Base-by-base conservation (phyloP, 2,797 vertebrate genomes). In the Muraenolepis orangiensis region DNA sequence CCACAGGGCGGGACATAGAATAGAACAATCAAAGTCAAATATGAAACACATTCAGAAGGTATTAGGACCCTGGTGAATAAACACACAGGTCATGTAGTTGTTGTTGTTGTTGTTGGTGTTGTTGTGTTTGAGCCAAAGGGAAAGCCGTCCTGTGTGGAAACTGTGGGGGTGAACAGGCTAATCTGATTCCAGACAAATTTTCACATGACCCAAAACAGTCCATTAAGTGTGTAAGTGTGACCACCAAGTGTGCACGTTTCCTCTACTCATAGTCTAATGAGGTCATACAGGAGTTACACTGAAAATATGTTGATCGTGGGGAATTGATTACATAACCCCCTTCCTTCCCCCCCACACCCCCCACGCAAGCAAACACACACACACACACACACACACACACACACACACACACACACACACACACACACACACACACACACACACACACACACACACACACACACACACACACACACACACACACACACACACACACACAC, bases 271-370 rank as follows among this genome's bases (percentile, higher is more conserved):
- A 42, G 13, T 16, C 79, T 80, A 69, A 79, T 30, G 23, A 78
- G 71, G 76, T 30, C 73, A 82, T 76, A 72, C 26, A 51, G 80
- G 78, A 86, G 82, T 82, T 85, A 82, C 82, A 78, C 75, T 71
- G 73, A 29, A 87, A 86, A 87, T 85, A 87, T 84, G 82, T 87
- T 92, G 91, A 93, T 91, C 87, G 86, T 76, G 66, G 75, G 83
- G 86, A 87, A 90, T 69, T 87, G 84, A 82, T 91, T 92, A 69
- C 80, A 80, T 88, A 90, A 91, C 18, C 32, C 28, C 23, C 71
- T 68, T 32, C 23, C 71, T 68, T 76, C 76, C 74, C 61, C 75
- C 31, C 14, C 16, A 75, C 10, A 46, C 57, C 40, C 61, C 79
- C 76, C 70, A n/a, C n/a, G n/a, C n/a, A n/a, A n/a, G n/a, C n/a